Evolutionary conservation across 2,888 invertebrate genomes (phyloP), one percentile per base, ranked within the genome.

Genomic region (Spialia ferax): DNA sequence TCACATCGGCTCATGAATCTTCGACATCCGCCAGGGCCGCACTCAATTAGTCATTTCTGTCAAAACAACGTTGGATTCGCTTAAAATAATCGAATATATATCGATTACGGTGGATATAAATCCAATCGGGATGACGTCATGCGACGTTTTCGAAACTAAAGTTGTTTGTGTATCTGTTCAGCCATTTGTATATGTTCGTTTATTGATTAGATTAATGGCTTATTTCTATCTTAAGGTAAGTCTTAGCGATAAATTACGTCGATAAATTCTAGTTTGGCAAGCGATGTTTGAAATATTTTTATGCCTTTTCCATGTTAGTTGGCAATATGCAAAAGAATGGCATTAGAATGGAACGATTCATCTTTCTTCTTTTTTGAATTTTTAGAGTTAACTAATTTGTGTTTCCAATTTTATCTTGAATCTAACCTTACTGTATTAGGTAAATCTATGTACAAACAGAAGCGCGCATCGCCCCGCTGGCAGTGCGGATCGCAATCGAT

Each of bases 31-130:
- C 82, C 79, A 83, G 83, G 77, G 83, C 77, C 82, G 86, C 80
- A 81, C 79, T 84, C 87, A 84, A 90, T 91, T 88, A 88, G 79
- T 90, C 90, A 89, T 85, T 85, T 79, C 75, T 84, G 89, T 90
- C 89, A 88, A 88, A 90, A 89, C 89, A 88, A 87, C 80, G 82
- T 84, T 70, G 63, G 73, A 79, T 82, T 76, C 77, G 82, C 82
- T 84, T 82, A 81, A 87, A 87, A 86, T 86, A 85, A 86, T 86
- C 82, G 81, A 78, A 79, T 82, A 74, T 74, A 64, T 75, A 77
- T 78, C 72, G 77, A 76, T 69, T 77, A 73, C 72, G 57, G 52
- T 29, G 72, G 63, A 72, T 60, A 66, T 66, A 66, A 66, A 66
- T 66, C 48, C 54, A 70, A 72, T 72, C 69, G 62, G 69, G 63